These are phyloP conservation scores for Aproaerema taeniolella DNA, from an alignment of 2,888 invertebrate species.

Conservation along the genomic window DNA sequence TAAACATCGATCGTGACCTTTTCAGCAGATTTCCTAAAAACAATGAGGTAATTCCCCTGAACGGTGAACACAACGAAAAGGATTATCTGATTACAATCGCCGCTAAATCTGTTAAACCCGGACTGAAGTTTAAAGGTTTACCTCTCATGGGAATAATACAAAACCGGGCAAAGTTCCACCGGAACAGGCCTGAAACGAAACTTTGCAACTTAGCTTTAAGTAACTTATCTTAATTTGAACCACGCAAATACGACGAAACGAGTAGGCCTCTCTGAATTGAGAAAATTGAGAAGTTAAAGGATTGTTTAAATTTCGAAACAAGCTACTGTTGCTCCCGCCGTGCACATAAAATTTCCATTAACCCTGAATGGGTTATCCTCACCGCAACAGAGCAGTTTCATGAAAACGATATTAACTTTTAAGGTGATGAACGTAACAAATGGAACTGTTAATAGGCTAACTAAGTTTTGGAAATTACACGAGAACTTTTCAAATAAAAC, in stretches of 20 bases:
- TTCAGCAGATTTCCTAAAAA: not conserved
- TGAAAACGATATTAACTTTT: constrained; percentile 24
- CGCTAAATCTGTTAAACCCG: constrained; percentile 8
- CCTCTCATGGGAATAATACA: constrained; percentile 11
- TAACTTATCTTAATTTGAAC: constrained; percentile 13
- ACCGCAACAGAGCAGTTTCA: constrained; percentile 6
- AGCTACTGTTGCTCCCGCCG: not conserved
- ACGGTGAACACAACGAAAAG: constrained; percentile 2
- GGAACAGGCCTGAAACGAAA: constrained; percentile 6
- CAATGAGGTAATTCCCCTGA: not conserved
- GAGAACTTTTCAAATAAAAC: constrained; percentile 71
- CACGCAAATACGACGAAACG: constrained; percentile 2
- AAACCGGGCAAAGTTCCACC: constrained; percentile 7
- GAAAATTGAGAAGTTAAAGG: constrained; percentile 7
- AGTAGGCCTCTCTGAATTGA: not conserved
- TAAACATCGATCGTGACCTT: not conserved
- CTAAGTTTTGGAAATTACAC: constrained; percentile 61
- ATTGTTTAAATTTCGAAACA: constrained; percentile 1
- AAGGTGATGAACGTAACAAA: constrained; percentile 38
- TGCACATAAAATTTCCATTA: constrained; percentile 14
- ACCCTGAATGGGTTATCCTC: constrained; percentile 8
- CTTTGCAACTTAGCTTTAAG: constrained; percentile 11
- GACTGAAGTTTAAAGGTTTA: constrained; percentile 4
- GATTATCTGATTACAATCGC: constrained; percentile 11
- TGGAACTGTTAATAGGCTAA: constrained; percentile 56